Conservation (phyloP, 2,888 invertebrate species). For the Sinodicranocentrus sp. region DNA sequence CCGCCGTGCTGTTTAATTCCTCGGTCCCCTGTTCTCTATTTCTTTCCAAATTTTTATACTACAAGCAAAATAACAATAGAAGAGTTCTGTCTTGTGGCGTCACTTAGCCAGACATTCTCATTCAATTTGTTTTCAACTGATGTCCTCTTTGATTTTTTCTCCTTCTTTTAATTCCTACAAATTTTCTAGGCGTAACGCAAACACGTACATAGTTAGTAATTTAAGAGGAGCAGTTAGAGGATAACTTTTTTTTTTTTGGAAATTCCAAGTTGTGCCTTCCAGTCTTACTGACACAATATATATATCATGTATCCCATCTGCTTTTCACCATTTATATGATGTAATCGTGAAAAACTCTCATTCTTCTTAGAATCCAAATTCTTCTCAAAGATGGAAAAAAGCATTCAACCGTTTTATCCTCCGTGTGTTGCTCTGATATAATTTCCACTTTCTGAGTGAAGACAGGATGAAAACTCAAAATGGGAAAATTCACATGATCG, state of each 20-base stretch:
- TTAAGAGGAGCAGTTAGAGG: not conserved
- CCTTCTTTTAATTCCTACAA: slow-evolving; percentile 18
- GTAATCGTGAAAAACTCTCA: not conserved
- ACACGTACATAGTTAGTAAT: slow-evolving; percentile 9
- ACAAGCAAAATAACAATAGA: slow-evolving; percentile 37
- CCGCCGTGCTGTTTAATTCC: slow-evolving; percentile 32
- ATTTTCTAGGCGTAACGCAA: slow-evolving; percentile 52
- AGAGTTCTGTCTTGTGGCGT: slow-evolving; percentile 42
- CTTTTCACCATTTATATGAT: not conserved
- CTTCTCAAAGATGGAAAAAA: slow-evolving; percentile 5
- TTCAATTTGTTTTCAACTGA: not conserved
- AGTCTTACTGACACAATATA: not conserved
- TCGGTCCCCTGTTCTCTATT: slow-evolving; percentile 30
- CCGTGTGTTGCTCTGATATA: not conserved
- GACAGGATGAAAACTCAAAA: not conserved
- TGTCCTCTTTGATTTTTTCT: slow-evolving; percentile 14
- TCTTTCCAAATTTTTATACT: slow-evolving; percentile 5
- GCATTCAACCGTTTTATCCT: not conserved
- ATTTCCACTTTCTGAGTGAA: not conserved
- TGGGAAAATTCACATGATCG: slow-evolving; percentile 24
- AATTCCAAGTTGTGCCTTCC: slow-evolving; percentile 14
- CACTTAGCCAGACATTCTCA: slow-evolving; percentile 44
- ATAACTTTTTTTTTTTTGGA: not conserved
- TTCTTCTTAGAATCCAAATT: not conserved
- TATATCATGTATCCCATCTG: too few relatives aligned